Evolutionary conservation across 2,888 invertebrate species (phyloP).

Genomic region (Drosophila suboccidentalis): DNA sequence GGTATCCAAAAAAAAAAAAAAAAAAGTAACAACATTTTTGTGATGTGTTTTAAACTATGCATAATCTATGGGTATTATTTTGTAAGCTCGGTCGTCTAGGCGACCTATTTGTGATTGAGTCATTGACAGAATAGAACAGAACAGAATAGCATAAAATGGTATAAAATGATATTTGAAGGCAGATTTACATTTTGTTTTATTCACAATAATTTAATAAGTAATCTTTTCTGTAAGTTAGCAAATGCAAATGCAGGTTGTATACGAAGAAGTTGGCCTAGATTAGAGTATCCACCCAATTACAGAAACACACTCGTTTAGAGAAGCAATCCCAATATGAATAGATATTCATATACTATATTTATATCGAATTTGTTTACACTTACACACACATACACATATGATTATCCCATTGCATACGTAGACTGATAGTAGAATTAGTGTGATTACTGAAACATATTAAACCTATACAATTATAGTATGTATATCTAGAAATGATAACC

Average conservation of each 20-base stretch:
- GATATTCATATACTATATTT: background rate
- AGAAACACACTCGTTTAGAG: slow-evolving; percentile 16
- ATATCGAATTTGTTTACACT: slow-evolving; percentile 19
- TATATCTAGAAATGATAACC: slow-evolving; percentile 46
- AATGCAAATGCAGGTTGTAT: slow-evolving; percentile 59
- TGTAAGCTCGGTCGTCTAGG: slow-evolving; percentile 59
- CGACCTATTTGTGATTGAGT: slow-evolving; percentile 69
- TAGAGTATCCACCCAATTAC: slow-evolving; percentile 25
- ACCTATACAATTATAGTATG: slow-evolving; percentile 18
- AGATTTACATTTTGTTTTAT: slow-evolving; percentile 26
- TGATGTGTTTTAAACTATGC: slow-evolving; percentile 67
- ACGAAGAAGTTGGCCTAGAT: slow-evolving; percentile 54
- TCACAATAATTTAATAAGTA: slow-evolving; percentile 19
- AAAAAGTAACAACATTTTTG: slow-evolving; percentile 50
- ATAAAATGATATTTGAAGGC: background rate
- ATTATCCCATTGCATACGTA: slow-evolving; percentile 76
- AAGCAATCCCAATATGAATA: slow-evolving; percentile 21
- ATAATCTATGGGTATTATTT: slow-evolving; percentile 76
- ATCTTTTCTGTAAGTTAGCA: slow-evolving; percentile 33
- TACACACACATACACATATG: slow-evolving; percentile 37
- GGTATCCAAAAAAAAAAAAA: background rate
- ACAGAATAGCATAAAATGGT: background rate
- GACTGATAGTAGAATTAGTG: slow-evolving; percentile 83
- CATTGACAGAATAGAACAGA: slow-evolving; percentile 36
- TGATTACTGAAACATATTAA: slow-evolving; percentile 47